Percentiles rank a stretch among this genome's conserved stretches.
These are phyloP conservation scores for Drosophila testacea DNA, from an alignment of 2,888 invertebrate genomes.

Conservation along the genomic window DNA sequence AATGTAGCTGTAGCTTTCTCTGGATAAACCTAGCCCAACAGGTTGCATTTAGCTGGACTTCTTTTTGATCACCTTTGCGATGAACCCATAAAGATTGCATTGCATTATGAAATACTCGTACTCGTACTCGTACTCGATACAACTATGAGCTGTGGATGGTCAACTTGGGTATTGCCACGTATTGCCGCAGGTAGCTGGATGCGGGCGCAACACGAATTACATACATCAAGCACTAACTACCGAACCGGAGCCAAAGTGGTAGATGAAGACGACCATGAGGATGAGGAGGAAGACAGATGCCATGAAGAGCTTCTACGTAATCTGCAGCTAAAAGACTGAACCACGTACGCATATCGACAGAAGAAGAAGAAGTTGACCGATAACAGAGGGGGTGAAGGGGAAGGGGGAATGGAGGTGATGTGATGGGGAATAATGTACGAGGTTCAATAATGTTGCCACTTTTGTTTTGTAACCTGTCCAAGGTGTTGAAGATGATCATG, in stretches of 20 bases:
- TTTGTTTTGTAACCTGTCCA: slow-evolving; percentile 85
- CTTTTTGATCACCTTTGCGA: slow-evolving; percentile 72
- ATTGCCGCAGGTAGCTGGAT: slow-evolving; percentile 71
- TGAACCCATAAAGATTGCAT: slow-evolving; percentile 80
- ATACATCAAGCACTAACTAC: slow-evolving; percentile 78
- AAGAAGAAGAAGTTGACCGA: slow-evolving; percentile 56
- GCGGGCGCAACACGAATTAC: slow-evolving; percentile 79
- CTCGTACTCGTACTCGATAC: slow-evolving; percentile 8
- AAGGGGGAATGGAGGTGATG: background rate
- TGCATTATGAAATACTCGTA: slow-evolving; percentile 68
- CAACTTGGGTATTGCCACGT: slow-evolving; percentile 29
- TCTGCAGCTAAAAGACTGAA: slow-evolving; percentile 67
- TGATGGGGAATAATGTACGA: slow-evolving; percentile 39
- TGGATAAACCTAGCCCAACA: slow-evolving; percentile 56
- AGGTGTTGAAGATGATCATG: slow-evolving; percentile 85
- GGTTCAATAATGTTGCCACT: slow-evolving; percentile 83
- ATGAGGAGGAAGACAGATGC: slow-evolving; percentile 12
- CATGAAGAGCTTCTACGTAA: slow-evolving; percentile 59
- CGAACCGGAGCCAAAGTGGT: slow-evolving; percentile 54
- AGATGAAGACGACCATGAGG: slow-evolving; percentile 16
- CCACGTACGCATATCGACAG: slow-evolving; percentile 71
- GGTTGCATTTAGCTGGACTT: slow-evolving; percentile 66
- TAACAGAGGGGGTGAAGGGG: slow-evolving; percentile 36
- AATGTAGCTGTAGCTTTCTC: slow-evolving; percentile 59
- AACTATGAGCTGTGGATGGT: slow-evolving; percentile 23